Conservation (phyloP, 2,888 invertebrate genomes). For the Gymnoscelis rufifasciata region DNA sequence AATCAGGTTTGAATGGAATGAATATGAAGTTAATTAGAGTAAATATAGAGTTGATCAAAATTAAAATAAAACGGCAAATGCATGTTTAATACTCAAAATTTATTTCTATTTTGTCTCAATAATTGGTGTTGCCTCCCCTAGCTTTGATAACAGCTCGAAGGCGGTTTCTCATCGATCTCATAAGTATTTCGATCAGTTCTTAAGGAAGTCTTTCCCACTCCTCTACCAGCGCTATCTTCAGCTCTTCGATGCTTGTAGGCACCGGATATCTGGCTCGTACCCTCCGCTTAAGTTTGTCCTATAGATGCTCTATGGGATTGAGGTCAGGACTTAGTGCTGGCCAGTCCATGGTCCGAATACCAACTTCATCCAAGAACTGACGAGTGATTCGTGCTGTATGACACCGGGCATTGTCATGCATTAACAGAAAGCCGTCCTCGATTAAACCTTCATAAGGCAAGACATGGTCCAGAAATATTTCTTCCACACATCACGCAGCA, state of each 20-base stretch:
- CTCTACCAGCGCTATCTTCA: not conserved
- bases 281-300: too few species aligned
- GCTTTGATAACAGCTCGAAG: not conserved
- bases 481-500: too few species aligned
- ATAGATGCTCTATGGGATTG: not conserved
- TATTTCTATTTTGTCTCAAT: not conserved
- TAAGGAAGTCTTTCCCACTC: not conserved
- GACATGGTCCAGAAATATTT: too few species aligned
- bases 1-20: not conserved
- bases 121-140: not conserved
- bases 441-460: too few species aligned
- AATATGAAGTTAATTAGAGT: conserved; percentile 1
- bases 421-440: conserved; percentile 3
- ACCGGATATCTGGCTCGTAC: not conserved
- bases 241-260: not conserved
- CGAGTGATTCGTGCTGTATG: conserved; percentile 15
- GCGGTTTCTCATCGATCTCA: not conserved
- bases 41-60: not conserved
- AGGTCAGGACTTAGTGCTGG: not conserved
- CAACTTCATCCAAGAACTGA: conserved; percentile 25
- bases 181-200: not conserved
- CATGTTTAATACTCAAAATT: not conserved
- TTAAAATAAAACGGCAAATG: not conserved
- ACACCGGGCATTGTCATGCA: conserved; percentile 26
- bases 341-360: conserved; percentile 16